phyloP scores from a whole-genome alignment of 2,797 vertebrate genomes.

The Australoheros facetus region DNA sequence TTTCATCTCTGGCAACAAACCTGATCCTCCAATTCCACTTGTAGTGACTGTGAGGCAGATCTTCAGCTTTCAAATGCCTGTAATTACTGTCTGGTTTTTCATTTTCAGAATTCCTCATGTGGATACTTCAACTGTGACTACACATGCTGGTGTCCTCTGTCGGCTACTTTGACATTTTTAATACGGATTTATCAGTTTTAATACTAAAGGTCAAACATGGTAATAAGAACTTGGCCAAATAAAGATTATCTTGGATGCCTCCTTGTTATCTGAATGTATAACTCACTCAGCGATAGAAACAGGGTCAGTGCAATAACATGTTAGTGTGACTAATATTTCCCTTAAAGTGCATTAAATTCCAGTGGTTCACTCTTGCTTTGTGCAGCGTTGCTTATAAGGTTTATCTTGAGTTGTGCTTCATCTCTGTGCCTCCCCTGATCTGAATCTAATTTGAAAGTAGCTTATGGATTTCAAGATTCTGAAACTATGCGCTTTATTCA shows the following conservation, averaged over 20 bases:
- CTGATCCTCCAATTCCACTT: neutral
- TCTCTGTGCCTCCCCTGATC: slow-evolving; percentile 20
- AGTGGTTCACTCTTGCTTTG: neutral
- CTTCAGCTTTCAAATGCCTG: neutral
- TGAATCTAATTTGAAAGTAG: slow-evolving; percentile 38
- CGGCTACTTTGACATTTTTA: neutral
- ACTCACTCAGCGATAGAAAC: neutral
- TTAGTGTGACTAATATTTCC: neutral
- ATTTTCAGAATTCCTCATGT: neutral
- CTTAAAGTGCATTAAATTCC: neutral
- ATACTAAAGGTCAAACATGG: slow-evolving; percentile 12
- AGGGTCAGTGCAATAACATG: slow-evolving; percentile 1
- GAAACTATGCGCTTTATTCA: slow-evolving; percentile 7
- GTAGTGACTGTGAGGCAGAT: neutral
- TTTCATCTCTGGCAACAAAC: neutral
- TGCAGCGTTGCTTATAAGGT: slow-evolving; percentile 42
- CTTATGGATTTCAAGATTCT: slow-evolving; percentile 38
- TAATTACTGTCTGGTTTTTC: neutral
- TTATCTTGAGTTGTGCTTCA: slow-evolving; percentile 30
- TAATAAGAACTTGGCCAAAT: neutral
- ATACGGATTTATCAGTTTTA: neutral
- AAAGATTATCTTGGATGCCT: neutral
- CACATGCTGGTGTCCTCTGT: neutral
- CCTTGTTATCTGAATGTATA: slow-evolving; percentile 1
- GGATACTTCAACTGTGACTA: neutral